Evolutionary conservation across 2,888 invertebrate genomes (phyloP).

Genomic region (Zonitis immaculata): DNA sequence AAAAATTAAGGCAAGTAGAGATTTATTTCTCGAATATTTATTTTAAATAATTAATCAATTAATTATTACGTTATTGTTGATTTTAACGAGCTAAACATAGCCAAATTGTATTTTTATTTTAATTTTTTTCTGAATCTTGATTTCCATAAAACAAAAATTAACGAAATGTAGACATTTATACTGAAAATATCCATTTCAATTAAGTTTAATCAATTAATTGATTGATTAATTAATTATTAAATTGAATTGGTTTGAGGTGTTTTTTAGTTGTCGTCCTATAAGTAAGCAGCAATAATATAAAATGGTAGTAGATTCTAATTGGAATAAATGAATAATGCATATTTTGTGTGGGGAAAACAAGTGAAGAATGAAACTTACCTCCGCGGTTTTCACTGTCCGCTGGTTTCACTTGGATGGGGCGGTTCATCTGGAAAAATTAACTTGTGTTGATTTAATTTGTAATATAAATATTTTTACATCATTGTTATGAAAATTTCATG

Average conservation of each 20-base stretch:
- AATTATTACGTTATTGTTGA: no score
- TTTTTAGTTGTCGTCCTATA: no score
- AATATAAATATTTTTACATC: slow-evolving; percentile 14
- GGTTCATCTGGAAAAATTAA: slow-evolving; percentile 86
- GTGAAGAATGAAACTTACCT: slow-evolving; percentile 82
- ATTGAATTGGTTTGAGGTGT: slow-evolving; percentile 4
- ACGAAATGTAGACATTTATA: no score
- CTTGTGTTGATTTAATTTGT: slow-evolving; percentile 15
- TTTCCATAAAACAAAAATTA: no score
- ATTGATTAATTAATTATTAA: slow-evolving; percentile 19
- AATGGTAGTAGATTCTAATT: slow-evolving; percentile 27
- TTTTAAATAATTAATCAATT: no score
- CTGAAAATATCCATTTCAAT: slow-evolving; percentile 19
- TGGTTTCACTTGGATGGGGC: slow-evolving; percentile 99
- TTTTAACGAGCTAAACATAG: no score
- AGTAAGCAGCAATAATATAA: slow-evolving; percentile 13
- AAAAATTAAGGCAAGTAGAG: no score
- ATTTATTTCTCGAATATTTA: no score
- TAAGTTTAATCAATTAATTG: no score
- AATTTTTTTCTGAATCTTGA: no score
- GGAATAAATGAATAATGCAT: slow-evolving; percentile 33
- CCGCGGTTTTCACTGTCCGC: slow-evolving; percentile 99
- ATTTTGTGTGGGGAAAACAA: slow-evolving; percentile 20
- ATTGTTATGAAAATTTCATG: no score
- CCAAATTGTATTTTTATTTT: no score